phyloP scores from a whole-genome alignment of 2,113 vertebrate genomes.

The Rhineura floridana region DNA sequence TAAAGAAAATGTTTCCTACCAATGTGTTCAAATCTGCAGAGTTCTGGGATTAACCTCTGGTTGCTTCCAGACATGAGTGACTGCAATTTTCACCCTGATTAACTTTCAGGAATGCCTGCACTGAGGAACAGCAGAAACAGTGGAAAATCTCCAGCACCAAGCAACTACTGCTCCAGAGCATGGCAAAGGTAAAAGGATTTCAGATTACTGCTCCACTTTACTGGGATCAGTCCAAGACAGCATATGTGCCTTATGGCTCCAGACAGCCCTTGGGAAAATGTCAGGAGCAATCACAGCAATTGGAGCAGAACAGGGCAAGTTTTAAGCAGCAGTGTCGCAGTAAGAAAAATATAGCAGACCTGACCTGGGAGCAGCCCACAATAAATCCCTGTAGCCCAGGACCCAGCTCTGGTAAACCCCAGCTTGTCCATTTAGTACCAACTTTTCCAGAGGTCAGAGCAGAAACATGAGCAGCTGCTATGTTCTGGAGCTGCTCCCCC shows the following conservation, averaged over 20 bases:
- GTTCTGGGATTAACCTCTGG: conserved; percentile 57
- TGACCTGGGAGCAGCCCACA: neutral
- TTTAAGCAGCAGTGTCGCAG: neutral
- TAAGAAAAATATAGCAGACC: neutral
- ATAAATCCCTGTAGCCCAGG: neutral
- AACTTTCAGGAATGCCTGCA: conserved; percentile 76
- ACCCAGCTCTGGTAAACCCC: conserved; percentile 1
- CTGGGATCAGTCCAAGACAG: neutral
- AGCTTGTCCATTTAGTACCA: neutral
- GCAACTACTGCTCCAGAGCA: conserved; percentile 8
- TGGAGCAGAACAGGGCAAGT: neutral
- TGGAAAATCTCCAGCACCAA: conserved; percentile 13
- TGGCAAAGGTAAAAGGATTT: neutral
- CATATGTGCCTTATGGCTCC: neutral
- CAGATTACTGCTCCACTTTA: neutral
- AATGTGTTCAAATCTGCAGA: conserved; percentile 62
- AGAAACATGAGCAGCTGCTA: neutral
- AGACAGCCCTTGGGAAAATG: neutral
- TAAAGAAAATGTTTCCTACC: conserved; percentile 52
- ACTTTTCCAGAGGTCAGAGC: neutral
- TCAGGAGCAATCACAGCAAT: neutral
- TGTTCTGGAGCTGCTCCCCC: conserved; percentile 30
- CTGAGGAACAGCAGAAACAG: conserved; percentile 58
- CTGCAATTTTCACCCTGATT: conserved; percentile 79
- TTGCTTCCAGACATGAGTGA: conserved; percentile 74